Evolutionary conservation across 2,113 vertebrate genomes (phyloP).

Genomic region (Engraulis encrasicolus): DNA sequence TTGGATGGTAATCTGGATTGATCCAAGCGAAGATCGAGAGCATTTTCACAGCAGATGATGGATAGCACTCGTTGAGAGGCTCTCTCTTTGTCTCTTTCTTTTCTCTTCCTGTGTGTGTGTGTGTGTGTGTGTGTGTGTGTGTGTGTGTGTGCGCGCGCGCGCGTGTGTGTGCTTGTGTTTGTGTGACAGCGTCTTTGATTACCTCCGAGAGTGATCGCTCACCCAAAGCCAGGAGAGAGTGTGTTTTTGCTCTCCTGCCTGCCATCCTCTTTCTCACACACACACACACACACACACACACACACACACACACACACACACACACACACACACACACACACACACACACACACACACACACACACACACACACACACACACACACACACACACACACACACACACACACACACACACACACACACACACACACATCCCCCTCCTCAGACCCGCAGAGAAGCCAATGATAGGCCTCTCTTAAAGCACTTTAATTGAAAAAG

Average conservation of each 20-base stretch:
- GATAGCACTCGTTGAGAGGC: not conserved
- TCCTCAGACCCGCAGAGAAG: not conserved
- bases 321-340: not conserved
- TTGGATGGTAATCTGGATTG: conserved; percentile 5
- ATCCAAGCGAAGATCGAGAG: not conserved
- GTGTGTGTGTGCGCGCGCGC: not conserved
- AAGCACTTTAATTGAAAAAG: conserved; percentile 67
- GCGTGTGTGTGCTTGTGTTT: not conserved
- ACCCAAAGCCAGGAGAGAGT: not conserved
- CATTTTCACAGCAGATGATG: conserved; percentile 14
- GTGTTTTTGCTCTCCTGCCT: not conserved
- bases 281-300: not conserved
- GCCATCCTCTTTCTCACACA: not conserved
- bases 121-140: conserved; percentile 1
- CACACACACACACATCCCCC: not conserved
- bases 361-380: not conserved
- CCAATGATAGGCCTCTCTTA: conserved; percentile 15
- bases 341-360: not conserved
- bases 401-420: not conserved
- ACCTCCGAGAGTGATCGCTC: conserved; percentile 7
- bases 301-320: not conserved
- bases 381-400: not conserved
- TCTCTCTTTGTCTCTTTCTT: not conserved
- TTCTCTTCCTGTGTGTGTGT: not conserved
- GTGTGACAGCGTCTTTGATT: conserved; percentile 12